phyloP scores from a whole-genome alignment of 1,140 invertebrate species.

The Stratiolaelaps scimitus region DNA sequence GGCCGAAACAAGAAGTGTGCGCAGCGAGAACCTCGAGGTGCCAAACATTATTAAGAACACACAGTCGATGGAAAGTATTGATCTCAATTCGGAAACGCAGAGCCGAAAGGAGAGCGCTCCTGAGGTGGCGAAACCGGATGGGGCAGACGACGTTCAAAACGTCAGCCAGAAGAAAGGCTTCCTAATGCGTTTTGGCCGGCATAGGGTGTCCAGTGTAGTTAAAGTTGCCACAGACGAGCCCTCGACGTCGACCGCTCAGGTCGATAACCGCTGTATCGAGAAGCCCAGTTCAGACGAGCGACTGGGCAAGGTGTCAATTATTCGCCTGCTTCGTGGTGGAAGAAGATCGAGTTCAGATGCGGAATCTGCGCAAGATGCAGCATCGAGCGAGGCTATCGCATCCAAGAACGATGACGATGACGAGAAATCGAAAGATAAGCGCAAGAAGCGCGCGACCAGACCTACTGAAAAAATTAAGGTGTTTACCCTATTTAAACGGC shows the following conservation, averaged over 20 bases:
- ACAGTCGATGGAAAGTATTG: conserved; percentile 22
- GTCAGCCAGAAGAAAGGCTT: conserved; percentile 27
- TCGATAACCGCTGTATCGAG: too few species aligned
- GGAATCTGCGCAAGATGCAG: background rate
- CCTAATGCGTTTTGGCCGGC: conserved; percentile 16
- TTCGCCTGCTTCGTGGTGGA: too few species aligned
- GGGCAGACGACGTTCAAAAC: conserved; percentile 18
- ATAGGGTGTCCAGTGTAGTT: background rate
- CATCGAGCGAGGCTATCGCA: background rate
- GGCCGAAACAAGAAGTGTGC: conserved; percentile 1
- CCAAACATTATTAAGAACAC: conserved; percentile 27
- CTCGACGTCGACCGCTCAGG: background rate
- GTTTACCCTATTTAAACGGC: background rate
- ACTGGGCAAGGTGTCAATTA: too few species aligned
- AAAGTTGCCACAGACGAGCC: conserved; percentile 2
- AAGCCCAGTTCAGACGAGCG: too few species aligned
- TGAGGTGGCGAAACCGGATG: background rate
- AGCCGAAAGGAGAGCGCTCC: conserved; percentile 22
- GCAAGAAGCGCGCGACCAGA: background rate
- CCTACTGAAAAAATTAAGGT: background rate
- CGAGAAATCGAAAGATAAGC: background rate
- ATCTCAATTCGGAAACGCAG: conserved; percentile 23
- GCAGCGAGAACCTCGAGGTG: conserved; percentile 17
- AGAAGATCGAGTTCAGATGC: background rate
- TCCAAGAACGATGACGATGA: background rate